Conservation (phyloP, 1,140 invertebrate species). For the Archivesica marissinica region DNA sequence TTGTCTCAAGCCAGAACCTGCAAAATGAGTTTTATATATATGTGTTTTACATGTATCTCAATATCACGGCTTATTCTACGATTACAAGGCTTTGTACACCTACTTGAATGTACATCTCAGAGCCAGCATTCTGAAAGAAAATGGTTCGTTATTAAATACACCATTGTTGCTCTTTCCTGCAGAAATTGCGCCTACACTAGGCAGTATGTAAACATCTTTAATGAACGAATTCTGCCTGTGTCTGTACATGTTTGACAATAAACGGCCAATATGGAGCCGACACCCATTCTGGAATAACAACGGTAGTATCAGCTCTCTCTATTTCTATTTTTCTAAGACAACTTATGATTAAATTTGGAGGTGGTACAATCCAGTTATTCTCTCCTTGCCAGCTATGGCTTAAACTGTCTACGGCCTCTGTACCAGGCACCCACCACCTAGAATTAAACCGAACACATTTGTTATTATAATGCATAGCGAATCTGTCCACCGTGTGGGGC, state of each 20-base stretch:
- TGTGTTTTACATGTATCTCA: too few species aligned
- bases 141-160: conserved; percentile 4
- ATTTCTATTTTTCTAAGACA: not conserved
- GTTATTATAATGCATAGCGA: not conserved
- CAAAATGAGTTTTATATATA: too few species aligned
- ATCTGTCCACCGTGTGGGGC: too few species aligned
- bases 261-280: not conserved
- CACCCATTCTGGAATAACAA: not conserved
- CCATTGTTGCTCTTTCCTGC: conserved; percentile 27
- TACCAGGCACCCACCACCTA: not conserved
- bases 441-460: conserved; percentile 6
- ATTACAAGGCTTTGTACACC: too few species aligned
- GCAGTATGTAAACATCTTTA: not conserved
- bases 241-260: too few species aligned
- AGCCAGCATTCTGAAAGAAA: conserved; percentile 46
- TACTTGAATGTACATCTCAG: too few species aligned
- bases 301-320: not conserved
- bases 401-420: too few species aligned
- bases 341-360: not conserved
- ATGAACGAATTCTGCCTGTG: not conserved
- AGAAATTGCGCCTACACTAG: not conserved
- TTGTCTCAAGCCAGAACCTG: conserved; percentile 16
- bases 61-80: too few species aligned
- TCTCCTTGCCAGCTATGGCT: not conserved
- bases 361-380: conserved; percentile 17